Conservation (phyloP, 1,140 invertebrate species). For the Philopotamus ludificatus region DNA sequence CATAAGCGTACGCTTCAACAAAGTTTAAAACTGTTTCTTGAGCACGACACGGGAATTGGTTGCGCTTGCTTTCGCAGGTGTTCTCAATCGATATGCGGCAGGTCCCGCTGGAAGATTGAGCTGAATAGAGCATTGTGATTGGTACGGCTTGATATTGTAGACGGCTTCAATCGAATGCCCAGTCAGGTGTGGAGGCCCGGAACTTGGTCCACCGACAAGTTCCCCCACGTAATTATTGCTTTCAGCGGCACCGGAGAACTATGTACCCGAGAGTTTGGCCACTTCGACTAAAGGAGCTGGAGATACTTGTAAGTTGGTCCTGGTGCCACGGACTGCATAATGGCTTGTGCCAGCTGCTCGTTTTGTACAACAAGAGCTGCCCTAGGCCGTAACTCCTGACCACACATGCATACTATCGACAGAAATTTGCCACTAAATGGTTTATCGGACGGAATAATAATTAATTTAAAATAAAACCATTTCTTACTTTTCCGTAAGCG, state of each 20-base stretch:
- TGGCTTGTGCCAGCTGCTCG: neutral
- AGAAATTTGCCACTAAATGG: neutral
- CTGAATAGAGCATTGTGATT: neutral
- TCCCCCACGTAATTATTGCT: constrained; percentile 15
- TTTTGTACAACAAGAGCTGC: neutral
- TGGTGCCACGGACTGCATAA: neutral
- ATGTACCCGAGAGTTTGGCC: constrained; percentile 8
- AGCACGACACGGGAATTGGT: neutral
- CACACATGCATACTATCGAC: neutral
- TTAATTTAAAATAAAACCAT: neutral
- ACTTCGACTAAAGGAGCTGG: neutral
- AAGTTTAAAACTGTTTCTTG: too few relatives aligned
- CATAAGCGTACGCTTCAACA: too few relatives aligned
- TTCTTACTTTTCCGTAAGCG: too few relatives aligned
- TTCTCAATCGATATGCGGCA: neutral
- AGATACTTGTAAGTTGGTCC: constrained; percentile 12
- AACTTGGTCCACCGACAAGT: neutral
- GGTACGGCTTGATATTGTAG: neutral
- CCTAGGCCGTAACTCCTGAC: neutral
- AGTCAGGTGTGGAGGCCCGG: neutral
- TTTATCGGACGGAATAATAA: neutral
- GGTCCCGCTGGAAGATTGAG: neutral
- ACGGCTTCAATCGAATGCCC: neutral
- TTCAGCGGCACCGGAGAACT: constrained; percentile 2
- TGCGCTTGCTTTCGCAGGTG: neutral